These are phyloP conservation scores for Eupeodes latifasciatus DNA, from an alignment of 2,888 invertebrate genomes.

Conservation along the genomic window DNA sequence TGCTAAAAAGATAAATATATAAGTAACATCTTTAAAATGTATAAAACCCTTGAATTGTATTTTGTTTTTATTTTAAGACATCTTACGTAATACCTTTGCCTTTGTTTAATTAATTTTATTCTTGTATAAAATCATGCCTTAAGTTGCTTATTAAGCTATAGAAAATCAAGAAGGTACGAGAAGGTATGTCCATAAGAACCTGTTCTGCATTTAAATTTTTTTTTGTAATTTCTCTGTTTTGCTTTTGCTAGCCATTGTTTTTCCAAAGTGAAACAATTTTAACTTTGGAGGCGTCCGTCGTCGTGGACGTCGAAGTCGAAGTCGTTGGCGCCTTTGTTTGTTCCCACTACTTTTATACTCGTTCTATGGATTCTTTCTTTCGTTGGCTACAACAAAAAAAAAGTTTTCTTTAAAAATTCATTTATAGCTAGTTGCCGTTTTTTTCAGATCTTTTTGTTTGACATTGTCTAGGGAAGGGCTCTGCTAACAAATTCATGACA, in stretches of 20 bases:
- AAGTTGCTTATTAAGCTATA: too few species aligned
- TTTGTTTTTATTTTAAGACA: too few species aligned
- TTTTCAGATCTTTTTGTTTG: conserved; percentile 40
- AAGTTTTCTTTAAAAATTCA: conserved; percentile 75
- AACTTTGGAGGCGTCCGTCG: conserved; percentile 46
- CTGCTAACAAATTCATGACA: background rate
- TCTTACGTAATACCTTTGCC: too few species aligned
- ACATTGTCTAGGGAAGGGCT: conserved; percentile 12
- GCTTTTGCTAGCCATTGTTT: conserved; percentile 49
- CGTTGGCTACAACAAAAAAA: conserved; percentile 22
- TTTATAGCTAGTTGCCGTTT: conserved; percentile 34
- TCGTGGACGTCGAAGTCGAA: background rate
- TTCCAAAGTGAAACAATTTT: conserved; percentile 57
- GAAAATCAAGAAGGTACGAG: too few species aligned
- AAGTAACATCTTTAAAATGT: too few species aligned
- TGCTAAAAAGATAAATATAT: too few species aligned
- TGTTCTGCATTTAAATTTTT: conserved; percentile 23
- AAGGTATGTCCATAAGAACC: too few species aligned
- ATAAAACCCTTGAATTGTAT: too few species aligned
- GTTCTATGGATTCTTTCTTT: background rate
- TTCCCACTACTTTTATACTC: conserved; percentile 6
- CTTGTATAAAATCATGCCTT: too few species aligned
- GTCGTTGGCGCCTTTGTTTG: conserved; percentile 36
- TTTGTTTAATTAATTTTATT: too few species aligned
- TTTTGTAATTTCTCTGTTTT: background rate